Conservation (phyloP, 1,140 invertebrate species). For the Sminthurides bifidus region DNA sequence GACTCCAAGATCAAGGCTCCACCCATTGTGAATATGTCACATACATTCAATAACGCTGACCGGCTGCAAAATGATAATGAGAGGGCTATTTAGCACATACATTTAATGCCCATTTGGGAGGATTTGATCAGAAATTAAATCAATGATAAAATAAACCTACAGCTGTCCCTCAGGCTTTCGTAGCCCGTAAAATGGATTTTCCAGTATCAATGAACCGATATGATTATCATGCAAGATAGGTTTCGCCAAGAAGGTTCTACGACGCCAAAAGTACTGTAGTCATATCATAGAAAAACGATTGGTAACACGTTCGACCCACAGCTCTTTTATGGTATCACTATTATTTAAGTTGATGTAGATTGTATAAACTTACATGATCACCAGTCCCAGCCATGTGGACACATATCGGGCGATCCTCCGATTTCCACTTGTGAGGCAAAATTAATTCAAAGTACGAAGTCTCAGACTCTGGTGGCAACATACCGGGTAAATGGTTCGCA, state of each 20-base stretch:
- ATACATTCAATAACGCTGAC: conserved; percentile 87
- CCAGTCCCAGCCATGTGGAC: conserved; percentile 94
- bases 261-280: conserved; percentile 77
- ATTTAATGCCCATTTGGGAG: neutral
- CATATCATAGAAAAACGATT: conserved; percentile 18
- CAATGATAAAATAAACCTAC: conserved; percentile 45
- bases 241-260: conserved; percentile 77
- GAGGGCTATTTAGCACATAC: too few species aligned
- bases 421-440: conserved; percentile 66
- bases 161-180: conserved; percentile 84
- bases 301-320: neutral
- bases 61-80: conserved; percentile 46
- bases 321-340: neutral
- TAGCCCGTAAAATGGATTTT: conserved; percentile 94
- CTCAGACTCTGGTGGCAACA: conserved; percentile 71
- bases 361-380: conserved; percentile 78
- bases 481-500: conserved; percentile 63
- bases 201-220: conserved; percentile 85
- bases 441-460: conserved; percentile 73
- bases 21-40: conserved; percentile 98
- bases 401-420: conserved; percentile 63
- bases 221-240: conserved; percentile 78
- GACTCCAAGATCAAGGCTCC: conserved; percentile 90
- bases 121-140: neutral
- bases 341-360: too few species aligned